Conservation (phyloP, 2,113 vertebrate genomes). For the Oryzias javanicus region DNA sequence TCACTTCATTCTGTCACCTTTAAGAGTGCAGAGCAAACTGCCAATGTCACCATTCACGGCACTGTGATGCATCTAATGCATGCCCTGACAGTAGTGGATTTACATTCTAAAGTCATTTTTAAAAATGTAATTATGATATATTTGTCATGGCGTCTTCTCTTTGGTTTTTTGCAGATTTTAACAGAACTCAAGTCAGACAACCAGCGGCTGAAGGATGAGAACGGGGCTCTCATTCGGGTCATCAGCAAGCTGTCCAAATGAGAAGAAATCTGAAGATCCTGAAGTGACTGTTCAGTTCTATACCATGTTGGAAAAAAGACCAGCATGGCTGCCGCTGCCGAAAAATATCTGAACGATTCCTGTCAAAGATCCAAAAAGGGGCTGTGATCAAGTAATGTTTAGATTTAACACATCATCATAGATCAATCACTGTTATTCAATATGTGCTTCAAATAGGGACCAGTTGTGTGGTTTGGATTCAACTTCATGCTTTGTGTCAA, state of each 20-base stretch:
- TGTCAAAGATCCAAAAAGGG: slow-evolving; percentile 26
- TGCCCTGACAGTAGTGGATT: slow-evolving; percentile 12
- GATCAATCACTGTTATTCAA: background rate
- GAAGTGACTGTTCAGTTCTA: slow-evolving; percentile 15
- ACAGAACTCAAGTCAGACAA: slow-evolving; percentile 97
- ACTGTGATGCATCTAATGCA: slow-evolving; percentile 47
- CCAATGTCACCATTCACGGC: slow-evolving; percentile 50
- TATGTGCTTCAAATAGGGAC: slow-evolving; percentile 31
- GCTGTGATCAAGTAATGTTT: background rate
- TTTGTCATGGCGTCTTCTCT: background rate
- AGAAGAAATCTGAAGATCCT: slow-evolving; percentile 36
- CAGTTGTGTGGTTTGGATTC: slow-evolving; percentile 23
- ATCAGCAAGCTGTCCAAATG: slow-evolving; percentile 99
- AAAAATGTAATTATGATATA: background rate
- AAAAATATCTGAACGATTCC: slow-evolving; percentile 15
- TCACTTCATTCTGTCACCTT: slow-evolving; percentile 36
- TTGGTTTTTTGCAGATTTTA: slow-evolving; percentile 81
- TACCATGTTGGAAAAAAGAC: background rate
- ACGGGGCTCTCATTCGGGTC: slow-evolving; percentile 95
- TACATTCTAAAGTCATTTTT: background rate
- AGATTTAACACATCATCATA: slow-evolving; percentile 1
- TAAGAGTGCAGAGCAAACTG: slow-evolving; percentile 21
- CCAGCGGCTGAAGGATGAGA: slow-evolving; percentile 97
- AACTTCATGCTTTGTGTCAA: slow-evolving; percentile 10
- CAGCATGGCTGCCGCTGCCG: slow-evolving; percentile 3